These are phyloP conservation scores for Erebia epiphron DNA, from an alignment of 2,888 invertebrate genomes.

Conservation along the genomic window DNA sequence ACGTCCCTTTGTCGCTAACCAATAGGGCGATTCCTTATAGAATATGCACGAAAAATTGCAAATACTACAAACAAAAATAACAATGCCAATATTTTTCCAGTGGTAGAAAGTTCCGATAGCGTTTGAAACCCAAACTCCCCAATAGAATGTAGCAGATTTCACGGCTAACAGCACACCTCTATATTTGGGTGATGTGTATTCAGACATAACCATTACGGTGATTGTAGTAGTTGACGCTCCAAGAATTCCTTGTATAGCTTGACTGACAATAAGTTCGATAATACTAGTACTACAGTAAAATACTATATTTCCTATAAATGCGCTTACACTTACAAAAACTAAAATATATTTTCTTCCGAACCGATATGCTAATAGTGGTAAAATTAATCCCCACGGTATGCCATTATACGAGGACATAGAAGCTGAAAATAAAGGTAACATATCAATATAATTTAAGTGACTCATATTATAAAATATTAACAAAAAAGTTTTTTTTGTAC, in stretches of 20 bases:
- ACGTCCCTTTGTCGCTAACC: conserved; percentile 40
- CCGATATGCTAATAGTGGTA: conserved; percentile 4
- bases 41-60: conserved; percentile 32
- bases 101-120: conserved; percentile 42
- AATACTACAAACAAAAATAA: conserved; percentile 29
- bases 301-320: conserved; percentile 12
- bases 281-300: conserved; percentile 26
- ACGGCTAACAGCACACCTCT: conserved; percentile 38
- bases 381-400: conserved; percentile 5
- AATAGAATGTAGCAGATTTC: conserved; percentile 37
- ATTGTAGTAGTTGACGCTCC: no score
- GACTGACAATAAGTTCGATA: no score
- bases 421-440: neutral
- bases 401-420: neutral
- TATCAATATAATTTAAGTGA: no score
- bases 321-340: conserved; percentile 17
- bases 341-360: neutral
- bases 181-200: conserved; percentile 2
- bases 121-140: conserved; percentile 40
- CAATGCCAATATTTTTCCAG: conserved; percentile 39
- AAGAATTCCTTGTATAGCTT: no score
- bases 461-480: no score
- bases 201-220: no score
- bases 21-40: conserved; percentile 40
- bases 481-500: no score